A percentile compares a stretch with the other conserved stretches of the same genome.
Conservation (phyloP, 2,797 vertebrate genomes). For the Brachymystax lenok region DNA sequence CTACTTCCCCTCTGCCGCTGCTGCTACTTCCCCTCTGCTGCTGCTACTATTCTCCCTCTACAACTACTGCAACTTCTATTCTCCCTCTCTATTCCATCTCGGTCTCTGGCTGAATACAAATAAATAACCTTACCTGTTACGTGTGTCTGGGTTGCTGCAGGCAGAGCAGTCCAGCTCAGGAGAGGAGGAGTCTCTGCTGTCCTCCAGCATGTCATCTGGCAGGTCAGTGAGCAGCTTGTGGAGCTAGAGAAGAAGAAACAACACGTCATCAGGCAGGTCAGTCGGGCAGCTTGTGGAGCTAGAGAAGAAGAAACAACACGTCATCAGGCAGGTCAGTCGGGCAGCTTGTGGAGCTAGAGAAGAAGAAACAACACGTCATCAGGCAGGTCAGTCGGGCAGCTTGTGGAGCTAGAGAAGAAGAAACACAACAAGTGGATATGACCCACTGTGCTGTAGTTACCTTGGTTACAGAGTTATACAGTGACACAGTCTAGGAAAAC, state of each 20-base stretch:
- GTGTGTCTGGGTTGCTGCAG: constrained; percentile 74
- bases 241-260: constrained; percentile 75
- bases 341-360: constrained; percentile 86
- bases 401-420: constrained; percentile 83
- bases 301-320: constrained; percentile 79
- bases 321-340: constrained; percentile 95
- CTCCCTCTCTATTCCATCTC: no score
- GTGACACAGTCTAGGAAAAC: constrained; percentile 28
- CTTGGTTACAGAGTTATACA: constrained; percentile 53
- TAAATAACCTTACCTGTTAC: constrained; percentile 76
- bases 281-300: constrained; percentile 59
- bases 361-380: constrained; percentile 88
- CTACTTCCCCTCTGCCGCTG: no score
- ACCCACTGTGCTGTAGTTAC: constrained; percentile 53
- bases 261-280: no score
- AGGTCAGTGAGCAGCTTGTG: constrained; percentile 92
- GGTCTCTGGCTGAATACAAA: not conserved
- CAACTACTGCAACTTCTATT: no score
- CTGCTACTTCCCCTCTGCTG: no score
- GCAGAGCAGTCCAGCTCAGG: constrained; percentile 77
- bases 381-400: constrained; percentile 91
- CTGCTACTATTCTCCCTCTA: no score
- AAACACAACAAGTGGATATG: constrained; percentile 46
- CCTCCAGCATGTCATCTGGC: constrained; percentile 96
- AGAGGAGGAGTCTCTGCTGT: constrained; percentile 86